phyloP scores from a whole-genome alignment of 2,888 invertebrate genomes.

The Achlya flavicornis region DNA sequence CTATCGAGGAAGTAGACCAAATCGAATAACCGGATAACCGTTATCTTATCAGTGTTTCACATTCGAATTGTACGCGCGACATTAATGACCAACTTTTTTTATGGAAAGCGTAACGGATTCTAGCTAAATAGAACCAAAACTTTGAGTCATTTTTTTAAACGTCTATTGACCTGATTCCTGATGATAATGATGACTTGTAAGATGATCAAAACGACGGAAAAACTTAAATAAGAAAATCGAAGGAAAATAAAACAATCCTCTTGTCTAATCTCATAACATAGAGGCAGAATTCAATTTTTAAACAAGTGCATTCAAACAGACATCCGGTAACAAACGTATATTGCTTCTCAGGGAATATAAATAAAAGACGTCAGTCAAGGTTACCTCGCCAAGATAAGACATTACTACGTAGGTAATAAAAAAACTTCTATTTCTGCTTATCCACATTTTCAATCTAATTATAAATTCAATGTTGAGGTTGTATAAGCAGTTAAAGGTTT shows the following conservation, averaged over 20 bases:
- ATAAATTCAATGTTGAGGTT: neutral
- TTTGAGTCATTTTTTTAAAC: too few relatives aligned
- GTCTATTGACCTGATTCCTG: neutral
- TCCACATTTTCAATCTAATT: neutral
- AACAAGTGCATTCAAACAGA: neutral
- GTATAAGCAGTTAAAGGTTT: neutral
- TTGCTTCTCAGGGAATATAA: neutral
- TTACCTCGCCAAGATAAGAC: neutral
- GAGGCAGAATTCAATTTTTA: neutral
- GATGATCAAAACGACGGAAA: too few relatives aligned
- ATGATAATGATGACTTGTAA: too few relatives aligned
- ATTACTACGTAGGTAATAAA: neutral
- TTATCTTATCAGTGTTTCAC: neutral
- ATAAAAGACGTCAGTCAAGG: neutral
- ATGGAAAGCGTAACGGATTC: neutral
- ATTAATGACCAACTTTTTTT: neutral
- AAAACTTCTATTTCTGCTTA: neutral
- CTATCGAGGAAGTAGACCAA: slow-evolving; percentile 9
- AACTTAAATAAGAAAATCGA: neutral
- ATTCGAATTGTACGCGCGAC: neutral
- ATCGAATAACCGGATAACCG: neutral
- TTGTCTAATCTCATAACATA: neutral
- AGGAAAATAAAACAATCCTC: neutral
- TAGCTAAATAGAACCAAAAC: neutral
- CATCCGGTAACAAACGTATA: neutral